Percentiles rank a stretch among this genome's conserved stretches.
Evolutionary conservation across 2,113 vertebrate species (phyloP).

Genomic region (Agapornis roseicollis): DNA sequence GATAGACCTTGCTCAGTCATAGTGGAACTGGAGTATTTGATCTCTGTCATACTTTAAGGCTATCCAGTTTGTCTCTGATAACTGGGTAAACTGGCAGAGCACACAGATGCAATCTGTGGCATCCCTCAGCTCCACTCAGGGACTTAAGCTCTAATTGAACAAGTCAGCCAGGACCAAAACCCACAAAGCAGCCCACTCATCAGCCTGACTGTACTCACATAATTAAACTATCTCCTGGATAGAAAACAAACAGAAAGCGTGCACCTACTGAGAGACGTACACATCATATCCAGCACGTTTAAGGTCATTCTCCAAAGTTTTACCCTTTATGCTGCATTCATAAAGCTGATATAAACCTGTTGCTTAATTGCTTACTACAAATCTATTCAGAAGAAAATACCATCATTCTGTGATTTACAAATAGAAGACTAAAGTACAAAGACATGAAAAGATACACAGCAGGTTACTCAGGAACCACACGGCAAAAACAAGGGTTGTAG

Average conservation of each 20-base stretch:
- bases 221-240: slow-evolving; percentile 1
- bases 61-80: slow-evolving; percentile 24
- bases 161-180: neutral
- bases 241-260: neutral
- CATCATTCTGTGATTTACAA: neutral
- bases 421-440: neutral
- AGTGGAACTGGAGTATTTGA: neutral
- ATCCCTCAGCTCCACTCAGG: neutral
- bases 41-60: neutral
- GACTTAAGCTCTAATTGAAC: slow-evolving; percentile 43
- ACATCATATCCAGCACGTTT: neutral
- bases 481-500: neutral
- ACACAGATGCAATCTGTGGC: neutral
- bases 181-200: neutral
- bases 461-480: neutral
- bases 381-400: neutral
- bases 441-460: neutral
- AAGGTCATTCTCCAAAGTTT: neutral
- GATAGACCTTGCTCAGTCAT: neutral
- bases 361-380: neutral
- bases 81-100: slow-evolving; percentile 53
- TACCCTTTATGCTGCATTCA: neutral
- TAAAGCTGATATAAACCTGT: neutral
- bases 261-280: neutral
- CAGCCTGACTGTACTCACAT: slow-evolving; percentile 17